Evolutionary conservation across 2,888 invertebrate species (phyloP), one percentile per base, ranked within the genome.

Genomic region (Nebria brevicollis): DNA sequence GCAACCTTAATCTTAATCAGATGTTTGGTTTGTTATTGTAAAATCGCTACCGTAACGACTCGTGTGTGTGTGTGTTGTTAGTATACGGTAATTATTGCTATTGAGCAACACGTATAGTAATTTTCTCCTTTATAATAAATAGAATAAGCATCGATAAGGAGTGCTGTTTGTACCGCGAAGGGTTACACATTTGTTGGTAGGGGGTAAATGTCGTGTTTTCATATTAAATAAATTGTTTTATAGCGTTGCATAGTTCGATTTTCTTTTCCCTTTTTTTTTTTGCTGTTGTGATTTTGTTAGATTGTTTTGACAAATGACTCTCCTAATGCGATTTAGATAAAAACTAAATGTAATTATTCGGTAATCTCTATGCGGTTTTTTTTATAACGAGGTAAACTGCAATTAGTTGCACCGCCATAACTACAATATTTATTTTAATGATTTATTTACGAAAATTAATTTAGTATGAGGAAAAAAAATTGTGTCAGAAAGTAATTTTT

Each of bases 251-350:
- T 78, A 70, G 20, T 70, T 25, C 15, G 15, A 66, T 66, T 66
- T 65, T 66, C 34, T 34, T 34, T 34, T 34, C 34, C 34, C 34
- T 34, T 34, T 34, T 34, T 34, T 2, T 34, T 34, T 34, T 34
- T 20, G 20, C 34, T 54, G 54, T 13, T 54, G 77, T 43, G 77
- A 64, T 74, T 81, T 74, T 75, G 75, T 81, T 76, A 81, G 75
- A 81, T 81, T 81, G 76, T 76, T 81, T 68, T 81, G 81, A 81
- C 75, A 81, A 81, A 81, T 81, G 75, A 81, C 75, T 13, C 2
- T 70, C 64, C 72, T 76, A 81, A 81, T 81, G 76, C 42, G 76
- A 81, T 81, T 76, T 20, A 81, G 81, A 81, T 76, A 81, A 76
- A 64, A 74, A 8, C n/a, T 10, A 68, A 81, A 81, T 74, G 68